Evolutionary conservation across 2,888 invertebrate genomes (phyloP).

Genomic region (Dione vanillae): DNA sequence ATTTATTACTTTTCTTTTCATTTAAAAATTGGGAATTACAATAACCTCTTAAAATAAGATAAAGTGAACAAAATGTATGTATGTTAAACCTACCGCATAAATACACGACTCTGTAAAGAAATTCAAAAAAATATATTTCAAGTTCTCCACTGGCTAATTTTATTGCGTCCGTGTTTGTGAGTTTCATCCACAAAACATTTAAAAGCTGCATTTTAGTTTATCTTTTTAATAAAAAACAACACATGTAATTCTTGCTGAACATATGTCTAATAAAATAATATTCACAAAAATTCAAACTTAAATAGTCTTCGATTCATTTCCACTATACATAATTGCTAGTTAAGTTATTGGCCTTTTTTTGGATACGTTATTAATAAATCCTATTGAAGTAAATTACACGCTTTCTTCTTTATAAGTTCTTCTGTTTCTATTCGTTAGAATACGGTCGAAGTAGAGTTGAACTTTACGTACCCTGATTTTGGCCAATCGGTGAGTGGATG

Average conservation of each 20-base stretch:
- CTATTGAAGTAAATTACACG: no score
- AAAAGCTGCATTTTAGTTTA: constrained; percentile 56
- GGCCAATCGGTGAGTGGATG: no score
- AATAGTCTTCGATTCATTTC: constrained; percentile 31
- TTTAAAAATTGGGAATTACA: no score
- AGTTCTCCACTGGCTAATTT: constrained; percentile 63
- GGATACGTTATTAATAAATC: no score
- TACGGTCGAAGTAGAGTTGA: no score
- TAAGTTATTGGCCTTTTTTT: no score
- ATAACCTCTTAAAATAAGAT: background rate
- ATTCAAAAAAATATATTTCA: constrained; percentile 70
- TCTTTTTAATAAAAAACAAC: background rate
- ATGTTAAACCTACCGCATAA: constrained; percentile 59
- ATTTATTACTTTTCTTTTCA: no score
- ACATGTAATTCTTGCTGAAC: background rate
- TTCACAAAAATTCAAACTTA: constrained; percentile 22
- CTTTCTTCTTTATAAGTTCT: no score
- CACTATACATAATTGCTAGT: background rate
- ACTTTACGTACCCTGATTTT: no score
- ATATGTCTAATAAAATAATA: constrained; percentile 12
- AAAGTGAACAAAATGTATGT: background rate
- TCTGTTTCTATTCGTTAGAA: no score
- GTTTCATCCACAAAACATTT: constrained; percentile 55
- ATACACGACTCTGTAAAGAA: constrained; percentile 66
- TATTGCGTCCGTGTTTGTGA: constrained; percentile 65